Base-by-base conservation (phyloP, 1,140 invertebrate genomes). In the Macrocentrus cingulum region DNA sequence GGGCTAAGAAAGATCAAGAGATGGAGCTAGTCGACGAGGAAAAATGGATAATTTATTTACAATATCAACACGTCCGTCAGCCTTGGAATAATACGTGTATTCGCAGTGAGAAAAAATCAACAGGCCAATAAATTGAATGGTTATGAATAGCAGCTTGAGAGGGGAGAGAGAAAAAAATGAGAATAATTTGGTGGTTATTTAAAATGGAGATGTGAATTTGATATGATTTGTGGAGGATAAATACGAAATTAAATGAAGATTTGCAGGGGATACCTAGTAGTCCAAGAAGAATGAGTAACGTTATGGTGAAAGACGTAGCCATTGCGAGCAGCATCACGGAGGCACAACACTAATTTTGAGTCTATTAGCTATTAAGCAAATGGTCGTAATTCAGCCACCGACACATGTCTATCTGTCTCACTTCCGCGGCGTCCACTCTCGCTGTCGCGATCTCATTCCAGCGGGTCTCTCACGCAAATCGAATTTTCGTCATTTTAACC, bases 331-430 rank as follows among this genome's bases (percentile, higher is more conserved):
- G 59, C 36, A 74, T 75, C 66, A 73, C 66, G 73, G 66, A 70
- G 67, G 66, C 73, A 76, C 72, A 72, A 65, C 72, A 73, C 66
- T 67, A 70, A 74, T 73, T 75, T 69, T 68, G 63, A 70, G 67
- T 68, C 67, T 69, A 71, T 70, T 68, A 72, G 62, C 66, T 72
- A 63, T 73, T 71, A 67, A 73, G 71, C 65, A 74, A 73, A 71
- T 74, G 72, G 67, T 71, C 67, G 68, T 71, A 69, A 69, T 74
- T 73, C 67, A 72, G 67, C 66, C 68, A 65, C 64, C 69, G 66
- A 72, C 66, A 69, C 71, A 74, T 74, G 65, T 71, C 65, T 57
- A 16, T 42, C 57, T 19, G 22, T 63, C 42, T 61, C 54, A 39
- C 19, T 52, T 32, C 22, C 15, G 16, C 32, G 41, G 36, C 36